A percentile compares a stretch with the other conserved stretches of the same genome.
These are phyloP conservation scores for Cataglyphis cursor DNA, from an alignment of 2,888 invertebrate species.

Conservation along the genomic window DNA sequence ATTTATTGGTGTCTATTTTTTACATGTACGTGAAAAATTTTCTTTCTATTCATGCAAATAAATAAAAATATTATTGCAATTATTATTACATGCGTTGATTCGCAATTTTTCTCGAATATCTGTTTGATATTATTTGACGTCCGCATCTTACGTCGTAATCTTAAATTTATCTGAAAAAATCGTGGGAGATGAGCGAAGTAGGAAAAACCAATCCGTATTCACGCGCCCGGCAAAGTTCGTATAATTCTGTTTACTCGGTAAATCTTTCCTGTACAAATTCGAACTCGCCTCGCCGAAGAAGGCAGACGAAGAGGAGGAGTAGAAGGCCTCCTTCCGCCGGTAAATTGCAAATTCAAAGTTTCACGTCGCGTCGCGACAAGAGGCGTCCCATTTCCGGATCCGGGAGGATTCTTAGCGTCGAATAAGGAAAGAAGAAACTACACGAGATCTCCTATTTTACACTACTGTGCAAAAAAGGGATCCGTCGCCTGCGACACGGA, in stretches of 20 bases:
- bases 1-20: not conserved
- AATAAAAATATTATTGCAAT: not conserved
- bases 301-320: conserved; percentile 38
- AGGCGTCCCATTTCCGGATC: conserved; percentile 37
- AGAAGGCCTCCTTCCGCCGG: conserved; percentile 48
- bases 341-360: conserved; percentile 73
- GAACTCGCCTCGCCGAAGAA: conserved; percentile 66
- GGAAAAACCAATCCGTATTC: conserved; percentile 37
- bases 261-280: conserved; percentile 73
- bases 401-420: conserved; percentile 43
- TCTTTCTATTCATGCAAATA: not conserved
- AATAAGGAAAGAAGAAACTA: conserved; percentile 37
- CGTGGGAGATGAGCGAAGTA: conserved; percentile 16
- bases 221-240: conserved; percentile 62
- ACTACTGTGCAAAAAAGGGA: conserved; percentile 19
- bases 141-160: too few species aligned
- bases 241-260: conserved; percentile 76
- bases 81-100: not conserved
- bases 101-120: not conserved
- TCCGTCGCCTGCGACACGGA: conserved; percentile 10
- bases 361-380: conserved; percentile 45
- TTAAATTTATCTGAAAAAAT: conserved; percentile 44
- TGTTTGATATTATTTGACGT: not conserved
- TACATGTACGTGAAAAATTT: too few species aligned
- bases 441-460: conserved; percentile 29